Percentiles rank a stretch among this genome's conserved stretches.
These are phyloP conservation scores for Chalcosyrphus nemorum DNA, from an alignment of 2,888 invertebrate genomes.

Conservation along the genomic window DNA sequence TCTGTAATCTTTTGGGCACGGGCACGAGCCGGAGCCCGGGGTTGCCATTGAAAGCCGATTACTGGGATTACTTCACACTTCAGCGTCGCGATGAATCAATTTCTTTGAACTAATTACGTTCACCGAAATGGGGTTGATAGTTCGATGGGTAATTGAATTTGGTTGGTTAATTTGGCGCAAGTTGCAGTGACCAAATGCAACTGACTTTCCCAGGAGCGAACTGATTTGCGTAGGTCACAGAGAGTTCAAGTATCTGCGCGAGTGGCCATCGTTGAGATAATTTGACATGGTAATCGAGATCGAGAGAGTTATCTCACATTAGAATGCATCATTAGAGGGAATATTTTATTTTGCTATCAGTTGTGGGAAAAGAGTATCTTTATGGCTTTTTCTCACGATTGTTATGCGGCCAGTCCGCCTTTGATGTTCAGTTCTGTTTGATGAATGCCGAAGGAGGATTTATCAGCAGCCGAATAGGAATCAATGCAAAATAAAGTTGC, in stretches of 20 bases:
- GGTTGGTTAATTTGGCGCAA: conserved; percentile 46
- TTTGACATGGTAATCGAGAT: conserved; percentile 60
- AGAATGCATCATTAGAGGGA: conserved; percentile 29
- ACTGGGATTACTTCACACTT: conserved; percentile 72
- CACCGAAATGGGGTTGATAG: not conserved
- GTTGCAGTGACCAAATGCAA: conserved; percentile 45
- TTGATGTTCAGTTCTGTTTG: too few relatives aligned
- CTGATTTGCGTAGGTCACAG: conserved; percentile 43
- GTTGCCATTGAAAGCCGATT: conserved; percentile 67
- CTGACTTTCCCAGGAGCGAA: conserved; percentile 45
- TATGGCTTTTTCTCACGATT: conserved; percentile 32
- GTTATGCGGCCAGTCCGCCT: too few relatives aligned
- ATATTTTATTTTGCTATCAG: not conserved
- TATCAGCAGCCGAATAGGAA: too few relatives aligned
- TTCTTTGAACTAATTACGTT: conserved; percentile 68
- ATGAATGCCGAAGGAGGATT: too few relatives aligned
- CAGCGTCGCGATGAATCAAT: conserved; percentile 69
- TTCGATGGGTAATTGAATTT: conserved; percentile 36
- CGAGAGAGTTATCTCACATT: conserved; percentile 28
- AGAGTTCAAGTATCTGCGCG: conserved; percentile 62
- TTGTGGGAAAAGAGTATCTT: not conserved
- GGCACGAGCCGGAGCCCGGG: conserved; percentile 17
- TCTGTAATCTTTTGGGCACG: conserved; percentile 24
- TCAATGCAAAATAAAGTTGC: too few relatives aligned
- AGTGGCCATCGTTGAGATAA: conserved; percentile 49